A percentile compares a stretch with the other conserved stretches of the same genome.
Conservation (phyloP, 2,113 vertebrate genomes). For the Myotis lucifugus region DNA sequence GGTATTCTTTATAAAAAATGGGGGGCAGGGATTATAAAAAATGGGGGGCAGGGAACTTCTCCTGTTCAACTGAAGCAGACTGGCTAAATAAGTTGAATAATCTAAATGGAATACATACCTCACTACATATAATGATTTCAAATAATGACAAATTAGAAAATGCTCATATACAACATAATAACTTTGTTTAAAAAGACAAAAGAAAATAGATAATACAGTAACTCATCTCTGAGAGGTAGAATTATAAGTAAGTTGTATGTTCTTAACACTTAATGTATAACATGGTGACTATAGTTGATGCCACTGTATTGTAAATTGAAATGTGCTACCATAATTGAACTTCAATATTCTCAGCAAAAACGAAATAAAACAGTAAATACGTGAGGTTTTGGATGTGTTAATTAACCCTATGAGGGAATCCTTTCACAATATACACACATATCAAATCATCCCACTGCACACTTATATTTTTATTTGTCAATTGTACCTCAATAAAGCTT, state of each 20-base stretch:
- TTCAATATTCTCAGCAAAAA: neutral
- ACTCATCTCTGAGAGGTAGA: neutral
- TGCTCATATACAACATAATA: neutral
- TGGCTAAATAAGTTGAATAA: neutral
- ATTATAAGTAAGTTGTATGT: slow-evolving; percentile 28
- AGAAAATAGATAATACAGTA: neutral
- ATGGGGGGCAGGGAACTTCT: neutral
- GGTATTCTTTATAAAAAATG: neutral
- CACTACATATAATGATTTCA: neutral
- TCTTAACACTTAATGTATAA: neutral
- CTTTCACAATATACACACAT: neutral
- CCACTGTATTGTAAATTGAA: neutral
- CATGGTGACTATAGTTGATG: neutral
- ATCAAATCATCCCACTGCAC: neutral
- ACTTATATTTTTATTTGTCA: neutral
- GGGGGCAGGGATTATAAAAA: neutral
- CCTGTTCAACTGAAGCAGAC: neutral
- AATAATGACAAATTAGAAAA: slow-evolving; percentile 32
- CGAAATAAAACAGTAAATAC: neutral
- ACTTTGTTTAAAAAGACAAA: slow-evolving; percentile 15
- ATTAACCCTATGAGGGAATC: neutral
- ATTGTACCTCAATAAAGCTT: neutral
- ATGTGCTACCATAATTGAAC: neutral
- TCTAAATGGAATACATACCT: neutral
- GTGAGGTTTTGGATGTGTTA: neutral